A percentile compares a stretch with the other conserved stretches of the same genome.
phyloP scores from a whole-genome alignment of 1,140 invertebrate species.

The Meloidogyne exigua region DNA sequence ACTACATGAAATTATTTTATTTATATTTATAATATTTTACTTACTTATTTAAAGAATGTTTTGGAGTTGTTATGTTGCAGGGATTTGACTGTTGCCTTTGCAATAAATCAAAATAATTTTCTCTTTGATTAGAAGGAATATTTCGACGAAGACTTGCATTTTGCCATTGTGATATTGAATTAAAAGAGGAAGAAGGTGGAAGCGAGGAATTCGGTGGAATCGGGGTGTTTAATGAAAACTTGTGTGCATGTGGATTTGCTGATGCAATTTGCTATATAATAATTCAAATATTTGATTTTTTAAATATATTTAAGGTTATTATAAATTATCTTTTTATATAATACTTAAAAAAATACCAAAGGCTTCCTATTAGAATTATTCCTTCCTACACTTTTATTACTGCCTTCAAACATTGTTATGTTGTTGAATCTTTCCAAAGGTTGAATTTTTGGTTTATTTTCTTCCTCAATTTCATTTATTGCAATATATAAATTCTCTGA shows the following conservation, averaged over 20 bases:
- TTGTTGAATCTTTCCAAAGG: too few species aligned
- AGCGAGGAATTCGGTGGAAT: background rate
- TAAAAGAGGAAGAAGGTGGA: background rate
- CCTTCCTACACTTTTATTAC: background rate
- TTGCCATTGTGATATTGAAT: background rate
- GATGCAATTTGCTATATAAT: background rate
- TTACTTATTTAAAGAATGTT: slow-evolving; percentile 2
- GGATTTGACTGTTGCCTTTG: background rate
- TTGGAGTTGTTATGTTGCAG: background rate
- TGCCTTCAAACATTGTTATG: background rate
- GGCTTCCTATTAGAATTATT: background rate
- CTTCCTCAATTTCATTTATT: slow-evolving; percentile 16
- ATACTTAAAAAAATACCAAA: background rate
- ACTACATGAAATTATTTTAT: background rate
- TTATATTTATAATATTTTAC: background rate
- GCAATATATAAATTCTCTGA: slow-evolving; percentile 17
- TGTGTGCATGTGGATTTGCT: background rate
- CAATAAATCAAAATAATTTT: background rate
- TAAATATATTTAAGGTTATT: too few species aligned
- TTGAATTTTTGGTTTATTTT: background rate
- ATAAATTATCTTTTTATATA: too few species aligned
- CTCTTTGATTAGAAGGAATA: background rate
- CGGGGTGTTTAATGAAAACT: background rate
- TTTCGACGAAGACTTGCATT: slow-evolving; percentile 1
- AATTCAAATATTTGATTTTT: too few species aligned